These are phyloP conservation scores for Pachypsylla venusta DNA, from an alignment of 1,140 invertebrate genomes.

Conservation along the genomic window DNA sequence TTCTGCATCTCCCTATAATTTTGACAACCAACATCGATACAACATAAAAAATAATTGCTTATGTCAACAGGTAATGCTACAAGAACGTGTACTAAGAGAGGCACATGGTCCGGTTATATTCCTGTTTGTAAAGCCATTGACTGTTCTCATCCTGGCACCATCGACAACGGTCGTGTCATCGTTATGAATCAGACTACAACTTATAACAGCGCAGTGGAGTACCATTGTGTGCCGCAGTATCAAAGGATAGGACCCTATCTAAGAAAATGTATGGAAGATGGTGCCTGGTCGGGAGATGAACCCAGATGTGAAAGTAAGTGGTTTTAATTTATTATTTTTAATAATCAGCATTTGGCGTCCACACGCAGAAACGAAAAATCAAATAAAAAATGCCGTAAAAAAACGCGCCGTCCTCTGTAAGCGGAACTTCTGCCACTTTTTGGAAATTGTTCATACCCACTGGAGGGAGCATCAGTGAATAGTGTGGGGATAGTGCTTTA, in stretches of 20 bases:
- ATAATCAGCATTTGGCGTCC: too few relatives aligned
- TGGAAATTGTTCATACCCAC: too few relatives aligned
- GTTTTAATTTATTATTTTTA: too few relatives aligned
- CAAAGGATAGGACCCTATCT: slow-evolving; percentile 64
- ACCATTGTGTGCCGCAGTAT: slow-evolving; percentile 73
- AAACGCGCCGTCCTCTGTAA: too few relatives aligned
- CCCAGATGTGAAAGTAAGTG: slow-evolving; percentile 49
- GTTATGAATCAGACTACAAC: slow-evolving; percentile 66
- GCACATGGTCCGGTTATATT: slow-evolving; percentile 61
- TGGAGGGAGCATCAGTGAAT: too few relatives aligned
- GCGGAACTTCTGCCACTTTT: too few relatives aligned
- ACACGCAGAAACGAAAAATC: too few relatives aligned
- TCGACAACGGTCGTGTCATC: slow-evolving; percentile 73
- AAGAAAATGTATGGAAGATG: slow-evolving; percentile 64
- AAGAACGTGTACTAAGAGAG: slow-evolving; percentile 56
- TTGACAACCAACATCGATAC: too few relatives aligned
- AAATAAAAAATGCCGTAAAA: too few relatives aligned
- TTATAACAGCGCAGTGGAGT: slow-evolving; percentile 67
- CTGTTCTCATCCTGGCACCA: slow-evolving; percentile 56
- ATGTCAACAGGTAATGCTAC: slow-evolving; percentile 51
- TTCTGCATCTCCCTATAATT: too few relatives aligned
- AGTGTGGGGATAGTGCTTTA: too few relatives aligned
- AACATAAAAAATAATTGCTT: too few relatives aligned
- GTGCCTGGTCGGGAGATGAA: slow-evolving; percentile 68
- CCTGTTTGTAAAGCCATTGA: slow-evolving; percentile 74